Conservation (phyloP, 2,113 vertebrate genomes). For the Holacanthus passer region DNA sequence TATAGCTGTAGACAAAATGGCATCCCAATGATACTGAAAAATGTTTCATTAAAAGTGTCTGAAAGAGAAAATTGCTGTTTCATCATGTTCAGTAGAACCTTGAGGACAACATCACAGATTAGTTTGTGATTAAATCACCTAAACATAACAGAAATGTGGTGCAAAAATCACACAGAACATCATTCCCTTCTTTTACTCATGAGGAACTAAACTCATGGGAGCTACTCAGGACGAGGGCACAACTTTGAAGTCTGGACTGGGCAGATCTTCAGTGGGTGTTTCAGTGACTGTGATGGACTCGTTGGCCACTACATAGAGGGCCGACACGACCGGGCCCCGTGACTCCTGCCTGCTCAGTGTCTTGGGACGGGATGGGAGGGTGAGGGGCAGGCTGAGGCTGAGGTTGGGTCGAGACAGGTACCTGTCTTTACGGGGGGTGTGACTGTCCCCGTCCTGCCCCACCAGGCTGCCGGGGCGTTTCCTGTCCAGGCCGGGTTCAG, state of each 20-base stretch:
- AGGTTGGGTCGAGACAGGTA: constrained; percentile 85
- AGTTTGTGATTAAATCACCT: constrained; percentile 28
- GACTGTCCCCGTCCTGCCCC: constrained; percentile 90
- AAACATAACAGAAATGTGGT: constrained; percentile 49
- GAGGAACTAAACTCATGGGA: constrained; percentile 19
- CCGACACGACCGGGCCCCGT: constrained; percentile 76
- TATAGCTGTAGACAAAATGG: constrained; percentile 49
- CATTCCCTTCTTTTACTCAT: constrained; percentile 50
- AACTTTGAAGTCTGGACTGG: constrained; percentile 73
- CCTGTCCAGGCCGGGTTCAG: constrained; percentile 88
- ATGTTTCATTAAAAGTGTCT: constrained; percentile 8
- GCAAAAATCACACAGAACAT: constrained; percentile 54
- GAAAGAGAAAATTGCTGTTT: constrained; percentile 38
- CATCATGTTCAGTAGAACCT: constrained; percentile 34
- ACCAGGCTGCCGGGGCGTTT: constrained; percentile 92
- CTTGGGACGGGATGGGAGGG: constrained; percentile 75
- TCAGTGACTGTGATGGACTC: constrained; percentile 84
- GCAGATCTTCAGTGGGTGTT: constrained; percentile 79
- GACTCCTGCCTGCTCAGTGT: constrained; percentile 81
- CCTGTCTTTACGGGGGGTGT: constrained; percentile 94
- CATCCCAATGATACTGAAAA: constrained; percentile 25
- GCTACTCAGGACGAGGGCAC: constrained; percentile 59
- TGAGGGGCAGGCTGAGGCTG: constrained; percentile 79
- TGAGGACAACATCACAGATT: constrained; percentile 50
- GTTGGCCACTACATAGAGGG: constrained; percentile 84